These are phyloP conservation scores for Palythoa caribaeorum DNA, from an alignment of 92 coral and sea anemone species.

Conservation along the genomic window DNA sequence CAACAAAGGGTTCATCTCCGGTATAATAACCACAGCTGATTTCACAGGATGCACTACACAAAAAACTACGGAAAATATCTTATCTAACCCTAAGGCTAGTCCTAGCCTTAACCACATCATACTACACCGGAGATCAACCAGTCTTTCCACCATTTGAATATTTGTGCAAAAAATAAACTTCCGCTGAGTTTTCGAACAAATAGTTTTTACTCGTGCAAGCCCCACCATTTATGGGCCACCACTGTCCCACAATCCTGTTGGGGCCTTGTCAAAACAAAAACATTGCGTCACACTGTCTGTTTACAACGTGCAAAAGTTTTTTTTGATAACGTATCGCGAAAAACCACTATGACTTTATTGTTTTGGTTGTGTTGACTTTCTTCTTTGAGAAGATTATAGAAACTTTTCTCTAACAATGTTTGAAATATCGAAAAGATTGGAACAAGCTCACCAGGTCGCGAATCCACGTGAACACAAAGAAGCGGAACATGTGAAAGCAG, in stretches of 20 bases:
- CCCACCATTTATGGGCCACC: not conserved
- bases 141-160: no score
- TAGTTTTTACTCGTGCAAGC: not conserved
- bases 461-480: constrained; percentile 91
- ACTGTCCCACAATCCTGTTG: not conserved
- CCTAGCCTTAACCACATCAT: no score
- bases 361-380: constrained; percentile 2
- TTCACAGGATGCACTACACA: no score
- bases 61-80: no score
- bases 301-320: constrained; percentile 58
- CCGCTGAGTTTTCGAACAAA: not conserved
- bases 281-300: constrained; percentile 82
- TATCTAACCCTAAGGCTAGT: no score
- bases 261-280: constrained; percentile 55
- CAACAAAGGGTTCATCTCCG: no score
- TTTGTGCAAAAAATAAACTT: no score
- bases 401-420: constrained; percentile 68
- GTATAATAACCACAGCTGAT: no score
- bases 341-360: constrained; percentile 1
- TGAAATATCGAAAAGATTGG: constrained; percentile 83
- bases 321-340: constrained; percentile 40
- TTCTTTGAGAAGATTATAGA: not conserved
- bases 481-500: constrained; percentile 88
- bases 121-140: no score
- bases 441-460: constrained; percentile 91